A percentile compares a stretch with the other conserved stretches of the same genome.
Conservation (phyloP, 2,113 vertebrate genomes). For the Forbesichthys agassizii region DNA sequence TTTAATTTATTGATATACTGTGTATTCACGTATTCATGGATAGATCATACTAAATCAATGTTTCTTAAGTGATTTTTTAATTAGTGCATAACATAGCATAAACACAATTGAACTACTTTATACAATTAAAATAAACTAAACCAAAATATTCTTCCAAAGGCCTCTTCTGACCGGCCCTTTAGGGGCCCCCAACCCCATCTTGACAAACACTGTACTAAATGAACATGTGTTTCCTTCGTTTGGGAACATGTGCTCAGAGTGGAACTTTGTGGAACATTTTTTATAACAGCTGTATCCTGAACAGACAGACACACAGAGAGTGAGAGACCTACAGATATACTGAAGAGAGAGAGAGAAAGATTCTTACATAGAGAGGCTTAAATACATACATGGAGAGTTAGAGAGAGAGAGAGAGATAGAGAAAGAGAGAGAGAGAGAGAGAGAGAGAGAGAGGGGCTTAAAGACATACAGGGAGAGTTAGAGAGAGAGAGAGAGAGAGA, state of each 20-base stretch:
- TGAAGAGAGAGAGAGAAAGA: constrained; percentile 5
- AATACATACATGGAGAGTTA: background rate
- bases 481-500: background rate
- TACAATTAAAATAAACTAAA: too few relatives aligned
- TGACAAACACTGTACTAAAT: background rate
- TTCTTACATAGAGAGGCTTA: background rate
- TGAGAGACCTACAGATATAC: background rate
- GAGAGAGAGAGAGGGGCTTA: background rate
- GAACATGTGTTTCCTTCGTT: background rate
- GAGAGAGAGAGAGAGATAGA: constrained; percentile 8
- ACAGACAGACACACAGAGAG: background rate
- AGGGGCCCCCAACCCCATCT: too few relatives aligned
- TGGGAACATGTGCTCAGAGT: background rate
- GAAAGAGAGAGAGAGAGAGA: background rate
- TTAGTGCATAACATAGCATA: too few relatives aligned
- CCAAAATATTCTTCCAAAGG: too few relatives aligned
- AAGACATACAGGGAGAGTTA: constrained; percentile 1
- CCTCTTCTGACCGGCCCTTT: too few relatives aligned
- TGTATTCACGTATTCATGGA: too few relatives aligned
- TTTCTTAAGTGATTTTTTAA: too few relatives aligned
- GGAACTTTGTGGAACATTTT: background rate
- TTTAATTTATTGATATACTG: too few relatives aligned
- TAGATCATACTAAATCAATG: too few relatives aligned
- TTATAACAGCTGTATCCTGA: background rate
- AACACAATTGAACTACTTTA: too few relatives aligned